Evolutionary conservation across 2,888 invertebrate genomes (phyloP).

Genomic region (Lottia scabra): DNA sequence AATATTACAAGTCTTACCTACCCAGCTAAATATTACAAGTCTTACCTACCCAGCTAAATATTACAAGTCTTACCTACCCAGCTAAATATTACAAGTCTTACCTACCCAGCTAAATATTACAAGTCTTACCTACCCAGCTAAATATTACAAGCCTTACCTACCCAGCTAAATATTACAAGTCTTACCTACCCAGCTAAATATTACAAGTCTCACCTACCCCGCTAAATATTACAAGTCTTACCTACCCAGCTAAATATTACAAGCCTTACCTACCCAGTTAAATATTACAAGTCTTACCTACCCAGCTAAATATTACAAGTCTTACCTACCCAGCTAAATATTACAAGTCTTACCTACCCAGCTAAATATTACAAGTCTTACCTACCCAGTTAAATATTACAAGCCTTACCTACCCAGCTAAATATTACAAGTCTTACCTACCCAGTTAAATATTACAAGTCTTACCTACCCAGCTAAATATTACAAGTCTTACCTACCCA

Average conservation of each 20-base stretch:
- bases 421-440: slow-evolving; percentile 23
- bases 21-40: slow-evolving; percentile 36
- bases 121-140: slow-evolving; percentile 40
- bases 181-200: slow-evolving; percentile 46
- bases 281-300: slow-evolving; percentile 23
- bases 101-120: slow-evolving; percentile 45
- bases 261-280: slow-evolving; percentile 39
- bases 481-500: slow-evolving; percentile 36
- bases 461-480: slow-evolving; percentile 46
- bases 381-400: slow-evolving; percentile 43
- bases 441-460: slow-evolving; percentile 35
- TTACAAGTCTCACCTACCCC: slow-evolving; percentile 36
- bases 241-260: slow-evolving; percentile 45
- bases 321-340: slow-evolving; percentile 46
- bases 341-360: slow-evolving; percentile 36
- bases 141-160: slow-evolving; percentile 22
- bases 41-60: slow-evolving; percentile 46
- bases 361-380: not conserved
- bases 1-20: slow-evolving; percentile 23
- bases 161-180: slow-evolving; percentile 36
- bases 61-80: slow-evolving; percentile 36
- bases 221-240: not conserved
- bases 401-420: slow-evolving; percentile 40
- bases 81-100: not conserved
- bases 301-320: slow-evolving; percentile 36